Evolutionary conservation across 1,140 invertebrate species (phyloP).

Genomic region (Pseudomyrmex cubaensis): DNA sequence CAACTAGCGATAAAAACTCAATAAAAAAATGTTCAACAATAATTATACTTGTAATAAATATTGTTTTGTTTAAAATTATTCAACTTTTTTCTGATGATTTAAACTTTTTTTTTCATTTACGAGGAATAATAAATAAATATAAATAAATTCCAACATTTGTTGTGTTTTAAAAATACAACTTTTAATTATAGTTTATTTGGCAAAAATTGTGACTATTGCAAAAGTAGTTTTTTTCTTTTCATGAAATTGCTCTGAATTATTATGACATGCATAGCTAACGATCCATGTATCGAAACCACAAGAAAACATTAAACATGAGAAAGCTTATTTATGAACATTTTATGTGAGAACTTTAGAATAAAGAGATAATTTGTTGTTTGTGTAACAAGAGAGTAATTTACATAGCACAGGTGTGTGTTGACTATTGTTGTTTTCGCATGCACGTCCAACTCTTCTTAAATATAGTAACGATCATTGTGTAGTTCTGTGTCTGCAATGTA

Average conservation of each 20-base stretch:
- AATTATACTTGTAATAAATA: not conserved
- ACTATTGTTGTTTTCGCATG: not conserved
- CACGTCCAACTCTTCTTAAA: not conserved
- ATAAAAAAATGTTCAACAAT: no score
- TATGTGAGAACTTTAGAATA: not conserved
- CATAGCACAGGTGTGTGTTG: not conserved
- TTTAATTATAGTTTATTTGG: not conserved
- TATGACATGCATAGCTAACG: not conserved
- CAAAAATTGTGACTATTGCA: not conserved
- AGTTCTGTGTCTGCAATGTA: not conserved
- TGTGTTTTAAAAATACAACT: not conserved
- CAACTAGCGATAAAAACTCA: no score
- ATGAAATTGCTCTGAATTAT: not conserved
- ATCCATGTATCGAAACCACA: not conserved
- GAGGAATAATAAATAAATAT: not conserved
- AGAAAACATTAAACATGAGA: not conserved
- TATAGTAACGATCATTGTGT: not conserved
- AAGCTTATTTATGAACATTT: not conserved
- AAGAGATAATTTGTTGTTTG: not conserved
- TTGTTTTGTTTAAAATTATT: not conserved
- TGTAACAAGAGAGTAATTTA: not conserved
- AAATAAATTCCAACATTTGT: not conserved
- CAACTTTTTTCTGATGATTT: not conserved
- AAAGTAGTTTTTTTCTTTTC: not conserved
- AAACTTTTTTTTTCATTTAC: not conserved